Evolutionary conservation across 2,113 vertebrate species (phyloP).

Genomic region (Cavia aperea): DNA sequence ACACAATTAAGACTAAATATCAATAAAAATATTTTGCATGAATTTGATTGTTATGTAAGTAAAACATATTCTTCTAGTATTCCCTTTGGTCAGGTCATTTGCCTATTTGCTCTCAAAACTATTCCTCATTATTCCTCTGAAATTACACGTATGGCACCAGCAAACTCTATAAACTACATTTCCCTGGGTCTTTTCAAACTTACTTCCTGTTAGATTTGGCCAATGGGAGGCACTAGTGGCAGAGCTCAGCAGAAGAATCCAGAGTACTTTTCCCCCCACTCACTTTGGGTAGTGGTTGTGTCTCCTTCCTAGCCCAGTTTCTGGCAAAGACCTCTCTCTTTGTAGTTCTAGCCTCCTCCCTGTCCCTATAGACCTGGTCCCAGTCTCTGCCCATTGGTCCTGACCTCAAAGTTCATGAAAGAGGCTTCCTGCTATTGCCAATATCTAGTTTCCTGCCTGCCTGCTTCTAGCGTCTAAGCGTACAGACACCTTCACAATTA

Average conservation of each 20-base stretch:
- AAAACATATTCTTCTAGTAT: slow-evolving; percentile 12
- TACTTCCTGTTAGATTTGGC: slow-evolving; percentile 3
- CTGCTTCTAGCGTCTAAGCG: background rate
- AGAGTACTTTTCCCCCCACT: background rate
- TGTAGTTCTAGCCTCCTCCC: background rate
- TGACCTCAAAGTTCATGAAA: background rate
- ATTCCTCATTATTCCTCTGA: background rate
- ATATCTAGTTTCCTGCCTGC: background rate
- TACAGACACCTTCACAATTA: background rate
- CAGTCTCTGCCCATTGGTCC: background rate
- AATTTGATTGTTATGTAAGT: background rate
- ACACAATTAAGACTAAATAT: slow-evolving; percentile 22
- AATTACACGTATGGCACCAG: background rate
- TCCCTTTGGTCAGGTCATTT: background rate
- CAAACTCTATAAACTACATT: slow-evolving; percentile 29
- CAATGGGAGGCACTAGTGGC: background rate
- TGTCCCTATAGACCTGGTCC: background rate
- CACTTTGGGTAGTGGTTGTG: background rate
- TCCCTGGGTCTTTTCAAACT: slow-evolving; percentile 38
- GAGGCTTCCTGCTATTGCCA: background rate
- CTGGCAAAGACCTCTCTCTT: background rate
- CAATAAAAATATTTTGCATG: background rate
- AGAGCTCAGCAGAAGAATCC: background rate
- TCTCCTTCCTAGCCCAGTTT: background rate
- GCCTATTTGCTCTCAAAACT: slow-evolving; percentile 4